Conservation (phyloP, 1,140 invertebrate species). For the Bombus pascuorum region DNA sequence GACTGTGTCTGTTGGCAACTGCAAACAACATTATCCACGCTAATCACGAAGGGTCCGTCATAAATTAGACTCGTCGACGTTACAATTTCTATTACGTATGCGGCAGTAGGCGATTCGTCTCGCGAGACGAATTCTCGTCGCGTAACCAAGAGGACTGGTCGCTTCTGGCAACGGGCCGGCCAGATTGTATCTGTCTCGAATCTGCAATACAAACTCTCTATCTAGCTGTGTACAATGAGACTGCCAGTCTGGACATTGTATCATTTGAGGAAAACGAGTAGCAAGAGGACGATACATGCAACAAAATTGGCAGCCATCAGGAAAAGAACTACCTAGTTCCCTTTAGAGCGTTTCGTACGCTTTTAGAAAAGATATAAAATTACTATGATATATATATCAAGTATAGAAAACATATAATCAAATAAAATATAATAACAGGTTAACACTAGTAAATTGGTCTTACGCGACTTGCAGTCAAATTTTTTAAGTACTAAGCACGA, state of each 20-base stretch:
- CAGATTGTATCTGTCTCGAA: constrained; percentile 59
- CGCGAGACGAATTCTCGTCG: constrained; percentile 46
- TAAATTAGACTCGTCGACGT: constrained; percentile 9
- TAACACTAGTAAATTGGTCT: too few relatives aligned
- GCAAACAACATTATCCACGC: neutral
- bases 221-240: constrained; percentile 54
- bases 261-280: neutral
- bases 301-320: constrained; percentile 45
- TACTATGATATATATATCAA: too few relatives aligned
- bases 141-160: constrained; percentile 20
- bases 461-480: too few relatives aligned
- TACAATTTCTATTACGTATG: constrained; percentile 23
- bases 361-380: too few relatives aligned
- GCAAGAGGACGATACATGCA: constrained; percentile 3
- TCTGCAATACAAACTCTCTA: constrained; percentile 68
- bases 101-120: constrained; percentile 2
- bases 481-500: too few relatives aligned
- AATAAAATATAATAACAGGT: too few relatives aligned
- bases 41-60: neutral
- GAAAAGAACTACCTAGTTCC: neutral
- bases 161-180: constrained; percentile 43
- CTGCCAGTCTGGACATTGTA: constrained; percentile 47
- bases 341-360: too few relatives aligned
- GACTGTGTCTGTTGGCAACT: neutral
- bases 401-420: too few relatives aligned